Evolutionary conservation across 2,888 invertebrate genomes (phyloP), one percentile per base, ranked within the genome.

Genomic region (Xanthia togata): DNA sequence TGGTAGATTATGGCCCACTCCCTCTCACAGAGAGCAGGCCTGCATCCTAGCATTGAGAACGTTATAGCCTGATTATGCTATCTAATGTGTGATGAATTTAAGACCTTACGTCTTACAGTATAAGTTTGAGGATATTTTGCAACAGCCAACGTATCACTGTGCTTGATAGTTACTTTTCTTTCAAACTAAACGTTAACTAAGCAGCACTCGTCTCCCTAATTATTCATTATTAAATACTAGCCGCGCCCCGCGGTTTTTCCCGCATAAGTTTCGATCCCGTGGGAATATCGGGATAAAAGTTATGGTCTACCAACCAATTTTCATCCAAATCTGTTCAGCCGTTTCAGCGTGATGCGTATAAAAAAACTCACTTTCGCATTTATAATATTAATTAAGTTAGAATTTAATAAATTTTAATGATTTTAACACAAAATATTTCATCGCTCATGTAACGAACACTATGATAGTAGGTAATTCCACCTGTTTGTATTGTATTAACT

Each of bases 401-500:
- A 2, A 31, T 31, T 31, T 31, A 31, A 2, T 31, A 31, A 31
- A 14, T 26, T 11, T 12, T 55, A 0, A 55, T 55, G 55, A 57
- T 14, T 57, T 57, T 5, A 47, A 31, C 17, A n/a, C n/a, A 35
- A 35, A n/a, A 17, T 68, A 55, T 57, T 76, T 17, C 47, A 17
- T 53, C 20, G 44, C 9, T 62, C 8, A 17, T 23, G 3, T 47
- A 53, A 44, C 50, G 12, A 53, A 4, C n/a, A 8, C 12, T 5
- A 57, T 31, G 1, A 17, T 55, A 38, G 26, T 41, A 26, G 17
- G 38, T 55, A 60, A 67, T 70, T 53, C 8, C 35, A 68, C 67
- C 76, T 76, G 68, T 79, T 75, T 75, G 63, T 76, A 50, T 68
- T 68, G 41, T 44, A 68, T 53, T 76, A 82, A 82, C 57, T 63